Conservation (phyloP, 2,113 vertebrate species). For the Chunga burmeisteri region DNA sequence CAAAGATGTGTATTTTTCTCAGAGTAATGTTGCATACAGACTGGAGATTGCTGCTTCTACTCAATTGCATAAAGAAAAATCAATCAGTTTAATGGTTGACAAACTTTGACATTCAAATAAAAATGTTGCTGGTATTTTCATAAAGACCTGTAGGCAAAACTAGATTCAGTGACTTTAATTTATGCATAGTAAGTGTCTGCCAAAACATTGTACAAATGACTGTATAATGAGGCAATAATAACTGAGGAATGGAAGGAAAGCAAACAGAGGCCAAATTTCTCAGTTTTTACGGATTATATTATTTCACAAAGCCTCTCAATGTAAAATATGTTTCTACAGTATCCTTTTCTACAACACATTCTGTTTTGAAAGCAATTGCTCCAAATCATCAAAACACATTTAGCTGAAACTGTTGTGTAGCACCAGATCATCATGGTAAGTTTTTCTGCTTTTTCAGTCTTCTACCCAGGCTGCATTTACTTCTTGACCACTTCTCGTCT, state of each 20-base stretch:
- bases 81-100: constrained; percentile 78
- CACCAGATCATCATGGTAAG: not conserved
- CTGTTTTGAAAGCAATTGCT: constrained; percentile 25
- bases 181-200: constrained; percentile 74
- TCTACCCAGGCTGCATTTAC: not conserved
- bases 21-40: constrained; percentile 66
- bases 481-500: not conserved
- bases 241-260: constrained; percentile 31
- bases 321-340: not conserved
- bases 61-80: constrained; percentile 77
- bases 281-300: constrained; percentile 35
- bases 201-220: constrained; percentile 68
- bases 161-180: constrained; percentile 72
- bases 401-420: not conserved
- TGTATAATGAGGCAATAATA: constrained; percentile 75
- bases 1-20: constrained; percentile 33
- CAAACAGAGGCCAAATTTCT: constrained; percentile 33
- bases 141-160: constrained; percentile 76
- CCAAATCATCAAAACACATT: not conserved
- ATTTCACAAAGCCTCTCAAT: constrained; percentile 24
- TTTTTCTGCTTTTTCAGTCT: not conserved
- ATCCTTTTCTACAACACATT: constrained; percentile 18
- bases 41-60: constrained; percentile 69
- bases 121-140: constrained; percentile 76
- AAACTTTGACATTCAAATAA: constrained; percentile 79